Evolutionary conservation across 2,888 invertebrate genomes (phyloP), one percentile per base, ranked within the genome.

Genomic region (Achlya flavicornis): DNA sequence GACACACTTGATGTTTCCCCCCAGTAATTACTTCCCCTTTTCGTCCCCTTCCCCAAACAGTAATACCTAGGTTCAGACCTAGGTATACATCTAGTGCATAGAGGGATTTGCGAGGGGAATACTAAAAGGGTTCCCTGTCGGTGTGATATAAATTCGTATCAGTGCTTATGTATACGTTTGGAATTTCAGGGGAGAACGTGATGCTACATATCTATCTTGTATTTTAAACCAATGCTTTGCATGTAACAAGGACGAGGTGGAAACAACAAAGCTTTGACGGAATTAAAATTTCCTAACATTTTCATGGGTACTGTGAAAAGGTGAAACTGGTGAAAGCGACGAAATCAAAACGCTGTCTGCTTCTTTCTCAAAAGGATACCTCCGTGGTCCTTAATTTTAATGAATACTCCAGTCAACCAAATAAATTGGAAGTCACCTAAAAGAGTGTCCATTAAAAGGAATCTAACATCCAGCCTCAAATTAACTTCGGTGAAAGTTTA

Each of bases 1-100:
- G 92, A 92, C 93, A 93, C 89, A 93, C 93, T 93, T 91, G 91
- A 91, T 90, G 88, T 87, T 86, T 89, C 89, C 90, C 88, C 89
- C 84, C 73, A 79, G 84, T 90, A 89, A 92, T 92, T 91, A 91
- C 89, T 88, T 86, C 90, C 88, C 86, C 82, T 80, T 73, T 75
- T 72, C 68, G 73, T 71, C 79, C 76, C 81, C 82, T 81, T 76
- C 83, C 77, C 81, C 75, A 79, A 81, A 76, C 83, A 79, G 74
- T 86, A n/a, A n/a, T 46, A 82, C 88, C 91, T 90, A 91, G 90
- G 83, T 81, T 78, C 77, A 67, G 82, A 83, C 77, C 89, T 91
- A 90, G 87, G 75, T 89, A 90, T 89, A 83, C 80, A 76, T 80
- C 81, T 82, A 83, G 82, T 84, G 80, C 80, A 81, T 82, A 74